Evolutionary conservation across 2,113 vertebrate genomes (phyloP).

Genomic region (Eolophus roseicapilla): DNA sequence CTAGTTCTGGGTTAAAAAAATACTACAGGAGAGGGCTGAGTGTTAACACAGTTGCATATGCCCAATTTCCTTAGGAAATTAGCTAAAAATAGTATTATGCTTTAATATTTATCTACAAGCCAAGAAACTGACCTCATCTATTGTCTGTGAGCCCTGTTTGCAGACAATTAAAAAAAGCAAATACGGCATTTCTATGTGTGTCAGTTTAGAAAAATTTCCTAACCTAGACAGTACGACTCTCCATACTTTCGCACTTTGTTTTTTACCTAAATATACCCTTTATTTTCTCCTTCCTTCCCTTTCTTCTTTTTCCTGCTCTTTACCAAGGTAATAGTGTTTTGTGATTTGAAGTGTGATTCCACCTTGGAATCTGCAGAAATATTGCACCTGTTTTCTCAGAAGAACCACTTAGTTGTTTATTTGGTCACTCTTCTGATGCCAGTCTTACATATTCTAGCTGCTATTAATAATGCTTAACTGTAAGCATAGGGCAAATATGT

Average conservation of each 20-base stretch:
- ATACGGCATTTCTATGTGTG: neutral
- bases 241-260: neutral
- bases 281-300: neutral
- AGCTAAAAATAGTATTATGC: conserved; percentile 5
- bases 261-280: neutral
- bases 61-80: conserved; percentile 40
- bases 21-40: neutral
- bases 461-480: neutral
- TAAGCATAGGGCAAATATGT: neutral
- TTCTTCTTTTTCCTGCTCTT: neutral
- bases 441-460: neutral
- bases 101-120: conserved; percentile 11
- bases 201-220: neutral
- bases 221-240: neutral
- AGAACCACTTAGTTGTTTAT: neutral
- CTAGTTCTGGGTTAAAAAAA: neutral
- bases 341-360: neutral
- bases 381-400: neutral
- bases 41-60: neutral
- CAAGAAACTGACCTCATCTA: conserved; percentile 33
- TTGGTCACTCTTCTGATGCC: neutral
- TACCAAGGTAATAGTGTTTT: neutral
- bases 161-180: neutral
- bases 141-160: neutral
- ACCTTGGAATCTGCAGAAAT: neutral